Percentiles rank a stretch among this genome's conserved stretches.
Conservation (phyloP, 2,113 vertebrate species). For the Uria lomvia region DNA sequence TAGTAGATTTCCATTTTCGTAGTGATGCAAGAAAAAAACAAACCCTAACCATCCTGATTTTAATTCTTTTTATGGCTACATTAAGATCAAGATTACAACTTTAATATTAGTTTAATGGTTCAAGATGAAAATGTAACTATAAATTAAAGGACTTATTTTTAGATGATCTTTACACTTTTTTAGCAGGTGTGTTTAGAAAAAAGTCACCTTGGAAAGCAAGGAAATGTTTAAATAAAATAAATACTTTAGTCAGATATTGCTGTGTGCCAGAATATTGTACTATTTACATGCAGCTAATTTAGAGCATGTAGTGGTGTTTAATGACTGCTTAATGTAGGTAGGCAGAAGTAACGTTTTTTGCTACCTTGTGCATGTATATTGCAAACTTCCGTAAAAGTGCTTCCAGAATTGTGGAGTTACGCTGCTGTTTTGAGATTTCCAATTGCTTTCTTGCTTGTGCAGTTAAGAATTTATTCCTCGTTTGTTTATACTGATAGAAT, state of each 20-base stretch:
- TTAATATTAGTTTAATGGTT: neutral
- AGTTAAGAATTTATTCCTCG: neutral
- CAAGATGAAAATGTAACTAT: neutral
- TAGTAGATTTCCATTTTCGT: neutral
- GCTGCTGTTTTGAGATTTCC: neutral
- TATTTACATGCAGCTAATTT: neutral
- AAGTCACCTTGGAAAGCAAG: neutral
- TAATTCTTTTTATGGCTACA: neutral
- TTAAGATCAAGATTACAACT: neutral
- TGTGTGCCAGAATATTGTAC: neutral
- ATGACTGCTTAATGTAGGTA: neutral
- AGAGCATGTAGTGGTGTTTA: neutral
- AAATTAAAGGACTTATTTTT: neutral
- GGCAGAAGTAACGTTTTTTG: neutral
- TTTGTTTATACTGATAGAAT: neutral
- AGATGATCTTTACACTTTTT: neutral
- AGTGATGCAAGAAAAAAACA: neutral
- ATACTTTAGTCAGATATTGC: neutral
- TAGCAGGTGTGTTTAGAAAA: neutral
- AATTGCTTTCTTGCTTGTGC: neutral
- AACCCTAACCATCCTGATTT: fast-evolving
- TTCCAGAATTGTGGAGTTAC: neutral
- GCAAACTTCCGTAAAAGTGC: neutral
- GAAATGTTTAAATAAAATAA: neutral
- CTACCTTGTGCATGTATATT: neutral